Percentiles rank a stretch among this genome's conserved stretches.
phyloP scores from a whole-genome alignment of 2,888 invertebrate genomes.

The Eilema caniola region DNA sequence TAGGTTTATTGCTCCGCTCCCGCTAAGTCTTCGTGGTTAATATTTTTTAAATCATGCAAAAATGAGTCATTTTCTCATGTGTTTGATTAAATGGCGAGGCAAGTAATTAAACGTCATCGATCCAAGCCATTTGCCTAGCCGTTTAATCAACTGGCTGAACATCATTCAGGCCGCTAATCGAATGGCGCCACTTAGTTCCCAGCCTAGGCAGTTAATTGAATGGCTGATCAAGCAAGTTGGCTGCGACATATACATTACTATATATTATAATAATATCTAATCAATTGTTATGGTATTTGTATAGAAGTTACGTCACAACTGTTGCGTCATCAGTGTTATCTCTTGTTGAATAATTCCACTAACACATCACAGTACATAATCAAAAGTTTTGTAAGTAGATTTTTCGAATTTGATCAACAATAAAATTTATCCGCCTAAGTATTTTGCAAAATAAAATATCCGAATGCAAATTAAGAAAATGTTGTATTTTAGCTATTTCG shows the following conservation, averaged over 20 bases:
- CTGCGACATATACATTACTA: conserved; percentile 39
- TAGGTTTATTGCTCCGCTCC: too few species aligned
- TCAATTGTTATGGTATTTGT: conserved; percentile 37
- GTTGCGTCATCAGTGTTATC: conserved; percentile 60
- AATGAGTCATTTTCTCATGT: too few species aligned
- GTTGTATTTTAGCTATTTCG: conserved; percentile 31
- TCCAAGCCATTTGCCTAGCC: too few species aligned
- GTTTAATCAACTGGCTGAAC: too few species aligned
- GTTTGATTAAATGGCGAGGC: too few species aligned
- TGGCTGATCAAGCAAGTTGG: too few species aligned
- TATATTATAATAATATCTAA: conserved; percentile 32
- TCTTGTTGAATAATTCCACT: conserved; percentile 40
- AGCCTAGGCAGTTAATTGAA: too few species aligned
- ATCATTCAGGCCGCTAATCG: too few species aligned
- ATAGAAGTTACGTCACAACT: conserved; percentile 44
- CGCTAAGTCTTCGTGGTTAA: too few species aligned
- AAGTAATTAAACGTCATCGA: too few species aligned
- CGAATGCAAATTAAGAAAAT: conserved; percentile 33
- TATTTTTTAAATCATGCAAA: too few species aligned
- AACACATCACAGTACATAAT: conserved; percentile 39
- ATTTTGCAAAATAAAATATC: conserved; percentile 36
- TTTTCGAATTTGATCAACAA: conserved; percentile 43
- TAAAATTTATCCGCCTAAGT: conserved; percentile 46
- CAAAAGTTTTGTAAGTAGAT: conserved; percentile 45
- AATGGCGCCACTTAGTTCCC: too few species aligned